Evolutionary conservation across 2,797 vertebrate genomes (phyloP), one percentile per base, ranked within the genome.

Genomic region (Sebastes flavidus): DNA sequence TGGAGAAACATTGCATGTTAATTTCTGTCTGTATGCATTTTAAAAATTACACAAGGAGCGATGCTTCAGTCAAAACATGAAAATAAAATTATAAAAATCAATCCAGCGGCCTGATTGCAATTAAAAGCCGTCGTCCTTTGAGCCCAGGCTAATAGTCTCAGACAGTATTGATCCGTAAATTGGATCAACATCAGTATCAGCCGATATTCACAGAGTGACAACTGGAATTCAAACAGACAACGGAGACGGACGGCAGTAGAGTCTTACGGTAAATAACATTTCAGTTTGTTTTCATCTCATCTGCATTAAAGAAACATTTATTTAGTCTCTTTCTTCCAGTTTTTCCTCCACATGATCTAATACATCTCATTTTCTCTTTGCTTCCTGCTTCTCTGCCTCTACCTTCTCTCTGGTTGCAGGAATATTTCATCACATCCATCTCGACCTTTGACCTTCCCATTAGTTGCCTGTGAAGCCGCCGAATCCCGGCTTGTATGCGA

Each of bases 381-480:
- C 4, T 68, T n/a, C 29, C 65, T 49, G 16, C 46, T 59, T 38
- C 24, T 42, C 42, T 25, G 55, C 9, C 8, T 77, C 58, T 54
- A 14, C 72, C 46, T 24, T 2, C 78, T 46, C 34, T 20, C 8
- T 6, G 30, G 71, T 92, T 92, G 89, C 90, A 87, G 75, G 46
- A 86, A 67, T 59, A 70, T 92, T 91, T 90, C 92, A 92, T 93
- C 91, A 92, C 91, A 83, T 56, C 75, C 68, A n/a, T 46, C 58
- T n/a, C 13, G 75, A 92, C 82, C 89, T 91, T 85, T 91, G 91
- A 92, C 91, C 91, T 85, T 42, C 36, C 68, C 9, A 2, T 63
- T 68, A 73, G 73, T 24, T 59, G 79, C 71, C 14, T 80, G 78
- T 79, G 85, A 86, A 88, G 77, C 60, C 7, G 3, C 63, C 16